Base-by-base conservation (phyloP, 2,888 invertebrate genomes). In the Zygothrica quintamaculata region DNA sequence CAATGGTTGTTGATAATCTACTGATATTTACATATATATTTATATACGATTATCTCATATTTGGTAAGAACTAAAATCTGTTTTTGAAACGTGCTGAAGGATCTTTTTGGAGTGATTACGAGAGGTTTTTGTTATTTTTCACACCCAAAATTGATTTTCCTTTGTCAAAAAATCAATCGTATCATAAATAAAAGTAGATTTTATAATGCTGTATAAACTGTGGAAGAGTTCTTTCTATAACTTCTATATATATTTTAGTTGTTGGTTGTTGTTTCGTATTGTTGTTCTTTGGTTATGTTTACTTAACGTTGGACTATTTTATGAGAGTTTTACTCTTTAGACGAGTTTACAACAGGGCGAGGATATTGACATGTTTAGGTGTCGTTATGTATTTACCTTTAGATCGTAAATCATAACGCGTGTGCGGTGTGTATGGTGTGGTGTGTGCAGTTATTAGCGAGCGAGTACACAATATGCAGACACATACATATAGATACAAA, bases 361-460 rank as follows among this genome's bases (percentile, higher is more conserved):
- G 81, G 74, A 80, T 87, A 80, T 77, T 81, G 80, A 87, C 80
- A 81, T 81, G 82, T 81, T 81, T 87, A 84, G 87, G 84, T 87
- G 80, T 81, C 80, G 80, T 84, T 81, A 87, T 72, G 78, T 81
- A 81, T 87, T 84, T 87, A 87, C 87, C 78, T 74, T 57, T 43
- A 40, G 66, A 73, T 87, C 85, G 68, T 81, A 81, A 81, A 81
- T 81, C 85, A 87, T 87, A 87, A 81, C 62, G 85, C 75, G 84
- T 87, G 81, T 86, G 77, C 65, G 65, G 68, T 61, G 50, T 48
- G 29, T 50, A 53, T 59, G 29, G 7, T 5, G n/a, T 29, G 18
- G n/a, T 39, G n/a, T 39, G 18, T 13, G 39, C 13, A 55, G 68
- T 55, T 69, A 69, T 72, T 72, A 65, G 51, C 67, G 62, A 44